These are phyloP conservation scores for Magallana ariakensis DNA, from an alignment of 1,140 invertebrate genomes.

Conservation along the genomic window DNA sequence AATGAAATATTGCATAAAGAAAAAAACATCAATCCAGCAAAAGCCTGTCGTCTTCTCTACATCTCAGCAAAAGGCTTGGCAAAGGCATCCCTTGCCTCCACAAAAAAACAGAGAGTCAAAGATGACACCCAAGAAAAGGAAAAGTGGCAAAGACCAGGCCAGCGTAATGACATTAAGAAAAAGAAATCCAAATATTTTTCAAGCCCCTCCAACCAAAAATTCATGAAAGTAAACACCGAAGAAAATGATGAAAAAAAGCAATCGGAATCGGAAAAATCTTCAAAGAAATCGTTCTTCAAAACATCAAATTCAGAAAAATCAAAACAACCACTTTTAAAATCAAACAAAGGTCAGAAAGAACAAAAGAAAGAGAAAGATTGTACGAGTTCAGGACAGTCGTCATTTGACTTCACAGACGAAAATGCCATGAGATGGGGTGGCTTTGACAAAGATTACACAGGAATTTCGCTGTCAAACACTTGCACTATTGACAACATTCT, in stretches of 20 bases:
- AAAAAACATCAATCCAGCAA: slow-evolving; percentile 14
- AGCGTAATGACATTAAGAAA: not conserved
- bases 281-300: not conserved
- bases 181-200: slow-evolving; percentile 35
- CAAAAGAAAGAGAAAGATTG: not conserved
- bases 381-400: not conserved
- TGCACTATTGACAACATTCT: slow-evolving; percentile 4
- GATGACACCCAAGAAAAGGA: slow-evolving; percentile 33
- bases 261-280: not conserved
- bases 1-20: slow-evolving; percentile 27
- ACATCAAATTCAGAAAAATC: no score
- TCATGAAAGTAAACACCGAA: not conserved
- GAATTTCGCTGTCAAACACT: not conserved
- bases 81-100: not conserved
- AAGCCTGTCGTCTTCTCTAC: slow-evolving; percentile 12
- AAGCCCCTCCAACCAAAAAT: not conserved
- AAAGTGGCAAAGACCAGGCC: slow-evolving; percentile 6
- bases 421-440: slow-evolving; percentile 17
- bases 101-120: not conserved
- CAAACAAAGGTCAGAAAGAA: not conserved
- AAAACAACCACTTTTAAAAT: not conserved
- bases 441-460: not conserved
- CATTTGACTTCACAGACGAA: slow-evolving; percentile 5
- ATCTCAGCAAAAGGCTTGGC: slow-evolving; percentile 19
- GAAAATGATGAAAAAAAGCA: not conserved